Percentiles rank a stretch among this genome's conserved stretches.
Conservation (phyloP, 1,140 invertebrate species). For the Apis cerana region DNA sequence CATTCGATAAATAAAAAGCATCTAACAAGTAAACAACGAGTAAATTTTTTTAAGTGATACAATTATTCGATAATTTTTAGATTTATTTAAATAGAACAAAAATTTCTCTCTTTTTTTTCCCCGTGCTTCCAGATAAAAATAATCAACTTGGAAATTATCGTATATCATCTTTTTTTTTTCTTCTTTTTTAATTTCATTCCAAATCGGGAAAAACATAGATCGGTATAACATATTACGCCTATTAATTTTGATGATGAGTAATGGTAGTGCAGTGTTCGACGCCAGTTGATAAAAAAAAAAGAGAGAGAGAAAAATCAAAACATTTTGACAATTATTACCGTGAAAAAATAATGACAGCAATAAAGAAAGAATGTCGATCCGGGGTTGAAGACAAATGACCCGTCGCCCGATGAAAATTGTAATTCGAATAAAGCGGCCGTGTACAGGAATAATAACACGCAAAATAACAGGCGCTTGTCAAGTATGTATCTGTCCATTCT, state of each 20-base stretch:
- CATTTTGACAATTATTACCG: not conserved
- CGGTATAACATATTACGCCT: not conserved
- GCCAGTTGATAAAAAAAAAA: not conserved
- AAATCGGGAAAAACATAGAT: not conserved
- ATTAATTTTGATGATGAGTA: not conserved
- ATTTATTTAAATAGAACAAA: too few species aligned
- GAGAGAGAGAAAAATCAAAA: too few species aligned
- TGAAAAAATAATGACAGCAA: not conserved
- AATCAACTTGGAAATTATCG: too few species aligned
- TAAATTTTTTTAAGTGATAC: too few species aligned
- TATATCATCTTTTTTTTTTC: too few species aligned
- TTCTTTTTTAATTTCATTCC: not conserved
- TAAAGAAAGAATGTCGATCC: not conserved
- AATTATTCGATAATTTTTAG: too few species aligned
- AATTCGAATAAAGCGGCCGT: not conserved
- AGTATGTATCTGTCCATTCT: not conserved
- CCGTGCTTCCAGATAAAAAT: too few species aligned
- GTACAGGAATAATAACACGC: not conserved
- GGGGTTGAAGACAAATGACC: not conserved
- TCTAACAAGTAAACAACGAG: too few species aligned
- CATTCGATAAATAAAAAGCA: too few species aligned
- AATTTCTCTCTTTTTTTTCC: too few species aligned
- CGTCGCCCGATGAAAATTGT: not conserved
- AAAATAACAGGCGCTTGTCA: not conserved
- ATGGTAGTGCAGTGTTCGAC: not conserved